Evolutionary conservation across 2,113 vertebrate genomes (phyloP).

Genomic region (Ciconia stormi): DNA sequence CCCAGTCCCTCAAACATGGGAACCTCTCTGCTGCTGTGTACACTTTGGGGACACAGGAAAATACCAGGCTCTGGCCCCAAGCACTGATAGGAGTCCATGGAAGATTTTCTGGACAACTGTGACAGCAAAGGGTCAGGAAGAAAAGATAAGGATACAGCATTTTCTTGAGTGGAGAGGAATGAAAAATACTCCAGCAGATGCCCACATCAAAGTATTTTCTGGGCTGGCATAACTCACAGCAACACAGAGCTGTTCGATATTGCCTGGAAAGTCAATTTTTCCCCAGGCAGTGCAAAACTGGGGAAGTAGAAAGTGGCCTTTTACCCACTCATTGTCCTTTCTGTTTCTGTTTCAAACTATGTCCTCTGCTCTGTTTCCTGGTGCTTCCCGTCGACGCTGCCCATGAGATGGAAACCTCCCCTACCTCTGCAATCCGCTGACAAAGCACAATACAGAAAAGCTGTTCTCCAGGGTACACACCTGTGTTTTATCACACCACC

Average conservation of each 20-base stretch:
- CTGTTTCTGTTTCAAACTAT: not conserved
- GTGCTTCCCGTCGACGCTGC: not conserved
- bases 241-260: not conserved
- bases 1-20: not conserved
- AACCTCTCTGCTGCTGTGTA: not conserved
- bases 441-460: not conserved
- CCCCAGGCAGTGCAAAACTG: not conserved
- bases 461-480: conserved; percentile 14
- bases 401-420: not conserved
- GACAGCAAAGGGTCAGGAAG: not conserved
- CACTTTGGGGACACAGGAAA: not conserved
- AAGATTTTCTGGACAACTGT: not conserved
- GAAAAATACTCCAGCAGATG: not conserved
- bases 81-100: too few species aligned
- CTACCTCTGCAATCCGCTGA: not conserved
- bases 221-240: not conserved
- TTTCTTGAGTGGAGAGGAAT: not conserved
- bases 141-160: not conserved
- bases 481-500: conserved; percentile 28
- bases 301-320: not conserved
- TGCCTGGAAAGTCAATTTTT: not conserved
- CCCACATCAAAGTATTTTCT: not conserved
- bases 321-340: not conserved
- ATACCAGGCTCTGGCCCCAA: not conserved
- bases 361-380: not conserved